phyloP scores from a whole-genome alignment of 2,888 invertebrate species.

The Euplexia lucipara region DNA sequence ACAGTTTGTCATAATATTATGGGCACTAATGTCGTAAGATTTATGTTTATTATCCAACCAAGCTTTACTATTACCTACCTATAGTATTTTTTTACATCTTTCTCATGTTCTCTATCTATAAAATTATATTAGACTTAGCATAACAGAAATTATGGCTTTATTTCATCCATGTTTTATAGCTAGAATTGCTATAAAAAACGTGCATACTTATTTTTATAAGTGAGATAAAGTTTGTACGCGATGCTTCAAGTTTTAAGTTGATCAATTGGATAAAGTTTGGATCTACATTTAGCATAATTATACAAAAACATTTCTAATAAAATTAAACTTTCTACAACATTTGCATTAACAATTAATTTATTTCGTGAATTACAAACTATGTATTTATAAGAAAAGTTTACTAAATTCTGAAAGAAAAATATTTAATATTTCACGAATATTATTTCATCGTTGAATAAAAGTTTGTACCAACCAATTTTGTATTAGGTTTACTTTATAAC shows the following conservation, averaged over 20 bases:
- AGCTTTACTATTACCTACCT: slow-evolving; percentile 1
- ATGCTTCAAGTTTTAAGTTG: slow-evolving; percentile 36
- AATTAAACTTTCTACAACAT: slow-evolving; percentile 29
- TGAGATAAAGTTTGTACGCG: slow-evolving; percentile 3
- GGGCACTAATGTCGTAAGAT: slow-evolving; percentile 3
- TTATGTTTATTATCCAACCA: slow-evolving; percentile 28
- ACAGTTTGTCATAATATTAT: slow-evolving; percentile 13
- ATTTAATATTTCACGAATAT: background rate
- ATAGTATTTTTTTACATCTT: slow-evolving; percentile 1
- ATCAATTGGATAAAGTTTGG: slow-evolving; percentile 52
- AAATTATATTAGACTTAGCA: slow-evolving; percentile 11
- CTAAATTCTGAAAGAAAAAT: background rate
- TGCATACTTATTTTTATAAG: slow-evolving; percentile 15
- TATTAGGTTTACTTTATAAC: background rate
- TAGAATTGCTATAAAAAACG: slow-evolving; percentile 11
- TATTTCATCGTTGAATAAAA: background rate
- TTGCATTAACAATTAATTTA: slow-evolving; percentile 10
- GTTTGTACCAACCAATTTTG: background rate
- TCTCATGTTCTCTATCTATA: background rate
- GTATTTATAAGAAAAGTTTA: slow-evolving; percentile 26
- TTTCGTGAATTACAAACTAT: slow-evolving; percentile 16
- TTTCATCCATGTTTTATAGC: slow-evolving; percentile 1
- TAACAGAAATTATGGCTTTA: slow-evolving; percentile 11
- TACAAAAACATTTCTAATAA: slow-evolving; percentile 32
- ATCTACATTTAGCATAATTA: slow-evolving; percentile 21